Base-by-base conservation (phyloP, 1,140 invertebrate genomes). In the Drosophila rhopaloa region DNA sequence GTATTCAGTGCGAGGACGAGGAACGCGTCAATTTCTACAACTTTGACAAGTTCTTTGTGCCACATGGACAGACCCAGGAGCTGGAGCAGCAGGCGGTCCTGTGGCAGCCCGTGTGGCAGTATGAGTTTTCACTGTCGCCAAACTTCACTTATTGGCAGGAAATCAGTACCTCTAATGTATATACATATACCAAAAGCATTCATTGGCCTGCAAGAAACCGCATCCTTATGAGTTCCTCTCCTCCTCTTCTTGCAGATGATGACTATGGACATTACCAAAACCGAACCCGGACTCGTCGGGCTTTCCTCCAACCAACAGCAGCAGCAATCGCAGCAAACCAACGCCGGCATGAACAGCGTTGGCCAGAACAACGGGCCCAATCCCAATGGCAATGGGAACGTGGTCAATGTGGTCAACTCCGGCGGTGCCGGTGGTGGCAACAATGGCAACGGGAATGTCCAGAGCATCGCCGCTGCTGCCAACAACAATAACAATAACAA, bases 231-330 rank as follows among this genome's bases (percentile, higher is more conserved):
- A 16, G 10, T 7, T 0, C 2, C 16, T 27, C 8, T 19, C 7
- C 14, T 5, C 37, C 3, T 10, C 6, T 40, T 2, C 19, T 70
- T 40, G 1, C 55, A 92, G 84, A 95, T 94, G 94, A 95, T 95
- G 95, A 95, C 95, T 93, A 95, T 95, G 95, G 95, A 95, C 93
- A 94, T 95, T 92, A 95, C 94, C 91, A 95, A 95, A 93, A 93
- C 94, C 90, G 94, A 95, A 93, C 93, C 94, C 83, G 90, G 84
- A 67, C 84, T 88, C 37, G 78, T 81, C 90, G 91, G 91, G 85
- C 85, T 89, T 78, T 74, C 91, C 55, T 91, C 88, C 55, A 91
- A 90, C 61, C 83, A 78, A 43, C 85, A 91, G 60, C 82, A 85
- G 51, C 77, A 76, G 41, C 66, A 79, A 47, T 75, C 74, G 55